phyloP scores from a whole-genome alignment of 2,113 vertebrate species.

The Hyperoodon ampullatus region DNA sequence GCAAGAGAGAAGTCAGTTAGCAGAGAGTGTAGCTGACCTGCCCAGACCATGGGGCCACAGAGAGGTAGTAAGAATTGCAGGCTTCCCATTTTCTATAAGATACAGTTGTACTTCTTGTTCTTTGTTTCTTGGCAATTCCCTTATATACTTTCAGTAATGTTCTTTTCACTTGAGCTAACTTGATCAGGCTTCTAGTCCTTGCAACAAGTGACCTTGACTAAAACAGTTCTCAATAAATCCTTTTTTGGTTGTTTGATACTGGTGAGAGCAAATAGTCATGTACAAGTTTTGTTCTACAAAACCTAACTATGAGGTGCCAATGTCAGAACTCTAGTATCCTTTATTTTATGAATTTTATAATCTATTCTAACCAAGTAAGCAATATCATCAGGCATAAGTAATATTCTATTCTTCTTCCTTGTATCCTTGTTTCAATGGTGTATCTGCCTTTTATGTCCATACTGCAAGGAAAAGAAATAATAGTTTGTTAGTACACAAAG shows the following conservation, averaged over 20 bases:
- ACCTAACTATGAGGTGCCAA: not conserved
- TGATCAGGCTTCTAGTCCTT: not conserved
- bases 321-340: not conserved
- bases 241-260: not conserved
- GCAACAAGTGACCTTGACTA: not conserved
- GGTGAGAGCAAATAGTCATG: not conserved
- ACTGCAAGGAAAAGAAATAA: not conserved
- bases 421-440: not conserved
- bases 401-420: not conserved
- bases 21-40: not conserved
- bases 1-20: not conserved
- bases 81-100: not conserved
- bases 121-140: not conserved
- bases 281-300: not conserved
- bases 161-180: not conserved
- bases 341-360: slow-evolving; percentile 27
- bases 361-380: slow-evolving; percentile 6
- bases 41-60: not conserved
- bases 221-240: not conserved
- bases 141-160: not conserved
- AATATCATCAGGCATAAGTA: not conserved
- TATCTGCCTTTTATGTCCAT: not conserved
- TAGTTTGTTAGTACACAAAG: not conserved
- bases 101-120: not conserved
- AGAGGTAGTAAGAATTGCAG: not conserved